A percentile compares a stretch with the other conserved stretches of the same genome.
Conservation (phyloP, 2,888 invertebrate species). For the Zaprionus bogoriensis region DNA sequence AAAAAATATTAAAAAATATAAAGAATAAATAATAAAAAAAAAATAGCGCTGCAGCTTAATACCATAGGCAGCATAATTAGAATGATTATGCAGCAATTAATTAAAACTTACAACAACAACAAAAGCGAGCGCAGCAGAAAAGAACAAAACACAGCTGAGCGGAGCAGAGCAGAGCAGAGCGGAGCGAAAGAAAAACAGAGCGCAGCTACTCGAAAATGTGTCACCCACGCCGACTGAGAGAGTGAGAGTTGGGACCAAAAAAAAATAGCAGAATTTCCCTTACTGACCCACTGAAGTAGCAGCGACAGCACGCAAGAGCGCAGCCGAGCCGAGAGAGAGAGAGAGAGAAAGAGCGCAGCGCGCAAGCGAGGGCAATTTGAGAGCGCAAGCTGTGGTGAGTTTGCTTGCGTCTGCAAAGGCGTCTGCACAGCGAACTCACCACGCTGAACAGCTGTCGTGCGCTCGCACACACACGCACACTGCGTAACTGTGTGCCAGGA, state of each 20-base stretch:
- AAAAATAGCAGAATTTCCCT: constrained; percentile 71
- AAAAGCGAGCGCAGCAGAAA: constrained; percentile 9
- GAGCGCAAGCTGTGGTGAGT: constrained; percentile 48
- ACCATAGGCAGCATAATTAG: constrained; percentile 47
- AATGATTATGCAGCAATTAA: constrained; percentile 69
- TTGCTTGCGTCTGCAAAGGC: too few species aligned
- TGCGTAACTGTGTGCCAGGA: too few species aligned
- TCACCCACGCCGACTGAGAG: constrained; percentile 58
- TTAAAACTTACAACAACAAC: constrained; percentile 54
- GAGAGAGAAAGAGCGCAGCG: constrained; percentile 1
- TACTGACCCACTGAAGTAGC: constrained; percentile 58
- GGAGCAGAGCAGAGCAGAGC: neutral
- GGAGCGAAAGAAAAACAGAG: constrained; percentile 22
- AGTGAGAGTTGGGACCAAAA: constrained; percentile 14
- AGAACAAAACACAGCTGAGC: neutral
- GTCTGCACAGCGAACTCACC: constrained; percentile 60
- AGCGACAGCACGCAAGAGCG: constrained; percentile 6
- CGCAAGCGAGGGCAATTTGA: neutral
- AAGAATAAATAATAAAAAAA: constrained; percentile 20
- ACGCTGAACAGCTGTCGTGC: constrained; percentile 60
- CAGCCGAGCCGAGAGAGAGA: constrained; percentile 4
- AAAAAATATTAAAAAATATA: constrained; percentile 19
- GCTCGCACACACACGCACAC: constrained; percentile 33
- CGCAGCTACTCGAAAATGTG: constrained; percentile 53
- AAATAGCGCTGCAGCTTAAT: constrained; percentile 24